Evolutionary conservation across 1,140 invertebrate genomes (phyloP), one percentile per base, ranked within the genome.

Genomic region (Drosophila setifemur): DNA sequence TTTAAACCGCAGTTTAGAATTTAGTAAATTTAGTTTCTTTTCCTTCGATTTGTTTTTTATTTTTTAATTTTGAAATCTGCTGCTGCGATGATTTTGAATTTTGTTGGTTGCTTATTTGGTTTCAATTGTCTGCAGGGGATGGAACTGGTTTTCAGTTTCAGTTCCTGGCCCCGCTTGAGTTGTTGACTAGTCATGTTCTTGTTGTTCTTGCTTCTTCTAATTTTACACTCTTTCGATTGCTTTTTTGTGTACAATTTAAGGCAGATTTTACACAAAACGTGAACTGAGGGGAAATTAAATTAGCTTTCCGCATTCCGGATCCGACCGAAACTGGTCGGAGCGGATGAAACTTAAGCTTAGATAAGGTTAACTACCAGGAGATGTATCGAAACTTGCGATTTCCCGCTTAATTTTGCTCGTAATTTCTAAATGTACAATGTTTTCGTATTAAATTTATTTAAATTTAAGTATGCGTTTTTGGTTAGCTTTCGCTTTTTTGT

Each of bases 211-310:
- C 40, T 28, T 28, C 11, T 61, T 14, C 16, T 47, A 8, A 12
- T 14, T 43, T 48, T 25, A 16, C 28, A 28, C 19, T 23, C 14
- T 18, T 37, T 37, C 16, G 21, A 2, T 23, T 19, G 33, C 29
- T 44, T 35, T 44, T 31, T 40, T 37, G 48, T 70, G 29, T 69
- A 67, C 92, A 93, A 93, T 93, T 91, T 92, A 93, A 93, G 93
- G 93, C 93, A 93, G 93, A 93, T 93, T 93, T 93, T 93, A 91
- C 92, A 91, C 89, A 89, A 89, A 91, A 91, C 92, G 91, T 93
- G 92, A 93, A 92, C 92, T 75, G 35, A 68, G 37, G 45, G 26
- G 48, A 55, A 64, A 52, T 7, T 70, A 74, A 74, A 74, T 8
- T 68, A 50, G 63, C 23, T 71, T 66, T 85, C 49, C 47, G 68